A percentile compares a stretch with the other conserved stretches of the same genome.
phyloP scores from a whole-genome alignment of 2,113 vertebrate genomes.

The Chamaetylas fuelleborni region DNA sequence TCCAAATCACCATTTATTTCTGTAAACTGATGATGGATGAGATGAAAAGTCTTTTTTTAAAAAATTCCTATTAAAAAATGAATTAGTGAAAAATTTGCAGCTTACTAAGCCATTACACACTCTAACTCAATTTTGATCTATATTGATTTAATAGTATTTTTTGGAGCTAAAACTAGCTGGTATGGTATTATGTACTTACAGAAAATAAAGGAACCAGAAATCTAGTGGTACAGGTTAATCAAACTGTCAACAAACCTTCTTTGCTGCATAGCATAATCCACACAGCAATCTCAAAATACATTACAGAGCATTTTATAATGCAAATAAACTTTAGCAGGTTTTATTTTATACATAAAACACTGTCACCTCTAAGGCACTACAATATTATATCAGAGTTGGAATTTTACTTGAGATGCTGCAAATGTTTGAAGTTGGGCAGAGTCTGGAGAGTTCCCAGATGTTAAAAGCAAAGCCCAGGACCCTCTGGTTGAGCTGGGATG shows the following conservation, averaged over 20 bases:
- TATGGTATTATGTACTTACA: neutral
- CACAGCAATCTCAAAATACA: neutral
- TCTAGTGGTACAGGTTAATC: constrained; percentile 11
- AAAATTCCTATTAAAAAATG: neutral
- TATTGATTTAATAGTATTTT: constrained; percentile 6
- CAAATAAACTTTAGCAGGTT: neutral
- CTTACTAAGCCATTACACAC: neutral
- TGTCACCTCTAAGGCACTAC: neutral
- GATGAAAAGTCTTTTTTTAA: neutral
- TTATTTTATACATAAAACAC: neutral
- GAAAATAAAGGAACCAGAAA: constrained; percentile 28
- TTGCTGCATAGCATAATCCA: neutral
- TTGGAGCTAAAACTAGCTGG: neutral
- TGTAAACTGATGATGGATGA: neutral
- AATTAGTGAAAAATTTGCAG: neutral
- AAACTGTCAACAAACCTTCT: neutral
- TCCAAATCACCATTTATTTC: neutral
- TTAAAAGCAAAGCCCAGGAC: neutral
- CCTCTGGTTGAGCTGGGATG: neutral
- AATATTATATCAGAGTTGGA: neutral
- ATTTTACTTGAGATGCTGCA: neutral
- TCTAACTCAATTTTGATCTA: neutral
- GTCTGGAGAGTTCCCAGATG: neutral
- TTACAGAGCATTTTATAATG: neutral
- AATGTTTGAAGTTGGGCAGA: accelerated